Conservation (phyloP, 2,113 vertebrate species). For the Notiomystis cincta region DNA sequence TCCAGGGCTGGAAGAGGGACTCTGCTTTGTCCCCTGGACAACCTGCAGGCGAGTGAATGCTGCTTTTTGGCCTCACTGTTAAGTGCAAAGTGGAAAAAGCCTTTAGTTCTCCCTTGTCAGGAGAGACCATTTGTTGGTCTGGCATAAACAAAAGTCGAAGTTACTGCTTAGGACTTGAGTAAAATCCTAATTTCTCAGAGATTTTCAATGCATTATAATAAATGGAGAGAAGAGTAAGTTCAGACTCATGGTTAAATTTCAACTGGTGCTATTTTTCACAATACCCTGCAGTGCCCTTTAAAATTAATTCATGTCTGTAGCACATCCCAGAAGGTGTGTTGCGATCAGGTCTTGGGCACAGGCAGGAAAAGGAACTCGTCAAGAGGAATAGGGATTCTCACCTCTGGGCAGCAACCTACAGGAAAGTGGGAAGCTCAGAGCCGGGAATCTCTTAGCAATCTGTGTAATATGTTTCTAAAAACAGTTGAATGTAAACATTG, state of each 20-base stretch:
- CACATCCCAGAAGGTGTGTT: neutral
- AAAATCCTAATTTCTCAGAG: neutral
- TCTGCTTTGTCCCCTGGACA: neutral
- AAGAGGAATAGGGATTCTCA: accelerated
- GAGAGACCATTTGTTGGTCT: accelerated
- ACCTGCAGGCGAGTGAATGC: accelerated
- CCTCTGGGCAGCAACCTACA: accelerated
- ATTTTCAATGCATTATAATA: neutral
- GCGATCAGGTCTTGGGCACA: accelerated
- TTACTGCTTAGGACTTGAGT: neutral
- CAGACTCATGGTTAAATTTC: neutral
- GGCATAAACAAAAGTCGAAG: neutral
- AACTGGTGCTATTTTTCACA: neutral
- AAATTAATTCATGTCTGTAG: accelerated
- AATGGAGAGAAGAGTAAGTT: neutral
- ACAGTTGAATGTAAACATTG: neutral
- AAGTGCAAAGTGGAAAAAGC: neutral
- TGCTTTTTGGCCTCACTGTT: neutral
- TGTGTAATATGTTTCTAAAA: accelerated
- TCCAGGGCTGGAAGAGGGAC: neutral
- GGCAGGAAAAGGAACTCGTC: accelerated
- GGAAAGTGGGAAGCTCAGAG: neutral
- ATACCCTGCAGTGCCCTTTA: neutral
- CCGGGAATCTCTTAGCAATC: neutral
- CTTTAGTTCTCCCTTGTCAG: neutral